Conservation (phyloP, 2,113 vertebrate genomes). For the Xenopus tropicalis region UCB_Xtro_10.0 CM004443.2:118371501-118372000, state of each 20-base stretch:
- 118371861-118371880: slow-evolving; percentile 39
- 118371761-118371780: not conserved
- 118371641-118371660: not conserved
- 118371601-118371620: not conserved
- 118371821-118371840: slow-evolving; percentile 21
- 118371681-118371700: not conserved
- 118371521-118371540: not conserved
- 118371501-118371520: not conserved
- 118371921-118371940: slow-evolving; percentile 10
- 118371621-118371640: not conserved
- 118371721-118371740: not conserved
- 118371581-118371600: not conserved
- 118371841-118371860: slow-evolving; percentile 27
- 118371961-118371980: slow-evolving; percentile 13
- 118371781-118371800: slow-evolving; percentile 13
- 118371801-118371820: slow-evolving; percentile 1
- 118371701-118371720: not conserved
- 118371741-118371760: not conserved
- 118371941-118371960: slow-evolving; percentile 9
- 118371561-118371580: too few species aligned
- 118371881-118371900: slow-evolving; percentile 30
- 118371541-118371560: too few species aligned
- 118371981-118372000: not conserved
- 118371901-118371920: slow-evolving; percentile 29
- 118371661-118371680: not conserved